These are phyloP conservation scores for Norana najaformis DNA, from an alignment of 2,888 invertebrate genomes.

Conservation along the genomic window DNA sequence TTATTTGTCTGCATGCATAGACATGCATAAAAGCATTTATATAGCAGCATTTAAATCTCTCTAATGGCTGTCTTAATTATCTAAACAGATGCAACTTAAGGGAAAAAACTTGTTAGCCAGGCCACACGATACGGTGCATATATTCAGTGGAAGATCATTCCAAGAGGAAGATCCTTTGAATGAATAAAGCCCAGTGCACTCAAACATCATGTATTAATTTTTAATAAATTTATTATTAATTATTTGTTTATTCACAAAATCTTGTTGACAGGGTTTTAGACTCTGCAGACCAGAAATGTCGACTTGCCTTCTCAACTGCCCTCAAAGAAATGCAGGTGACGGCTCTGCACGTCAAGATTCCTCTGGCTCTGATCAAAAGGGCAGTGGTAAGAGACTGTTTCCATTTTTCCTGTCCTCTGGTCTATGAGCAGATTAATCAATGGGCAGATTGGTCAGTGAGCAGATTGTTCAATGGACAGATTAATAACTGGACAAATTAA, in stretches of 20 bases:
- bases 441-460: neutral
- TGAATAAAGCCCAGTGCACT: neutral
- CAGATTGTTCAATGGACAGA: neutral
- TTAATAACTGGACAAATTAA: too few relatives aligned
- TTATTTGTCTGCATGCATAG: neutral
- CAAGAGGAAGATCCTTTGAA: neutral
- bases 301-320: constrained; percentile 57
- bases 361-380: constrained; percentile 53
- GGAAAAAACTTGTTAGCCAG: too few relatives aligned
- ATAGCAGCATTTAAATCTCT: too few relatives aligned
- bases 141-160: too few relatives aligned
- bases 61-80: too few relatives aligned
- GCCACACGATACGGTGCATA: too few relatives aligned
- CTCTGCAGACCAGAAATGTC: constrained; percentile 53
- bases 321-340: constrained; percentile 56
- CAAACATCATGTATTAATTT: too few relatives aligned
- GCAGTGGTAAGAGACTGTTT: constrained; percentile 49
- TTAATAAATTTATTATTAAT: neutral
- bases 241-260: too few relatives aligned
- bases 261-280: constrained; percentile 52
- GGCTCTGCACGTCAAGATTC: constrained; percentile 59
- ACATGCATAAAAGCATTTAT: too few relatives aligned
- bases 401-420: neutral
- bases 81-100: too few relatives aligned
- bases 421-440: neutral